Base-by-base conservation (phyloP, 2,888 invertebrate species). In the Drosophila mimetica region DNA sequence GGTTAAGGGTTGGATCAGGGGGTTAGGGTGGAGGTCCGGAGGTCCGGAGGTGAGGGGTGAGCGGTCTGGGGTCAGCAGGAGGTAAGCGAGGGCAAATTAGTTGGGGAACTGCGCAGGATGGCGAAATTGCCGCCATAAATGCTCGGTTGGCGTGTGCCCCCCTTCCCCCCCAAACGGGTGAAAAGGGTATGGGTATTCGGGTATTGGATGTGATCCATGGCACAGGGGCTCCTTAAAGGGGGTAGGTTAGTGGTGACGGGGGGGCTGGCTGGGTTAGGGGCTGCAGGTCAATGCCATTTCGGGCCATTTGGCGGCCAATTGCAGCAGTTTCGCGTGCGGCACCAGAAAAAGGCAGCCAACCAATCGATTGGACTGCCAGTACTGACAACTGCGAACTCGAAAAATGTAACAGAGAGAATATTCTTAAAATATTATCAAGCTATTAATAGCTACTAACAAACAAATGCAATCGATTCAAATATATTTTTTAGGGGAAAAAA, bases 251-350 rank as follows among this genome's bases (percentile, higher is more conserved):
- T n/a, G 9, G 39, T 22, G 4, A 30, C 22, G n/a, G 6, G 44
- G 28, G 1, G 13, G 7, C n/a, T 20, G 50, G 41, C 7, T 18
- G 28, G 48, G 28, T 37, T 34, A 48, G 28, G 25, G 37, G 46
- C 70, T 67, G 74, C 84, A 77, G 83, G 84, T 79, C 84, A 79
- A 83, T 79, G 84, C 81, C 78, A 80, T 80, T 69, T 73, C 32
- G 59, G 65, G 60, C 66, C 59, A 54, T 55, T 52, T 66, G 54
- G 63, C 61, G 65, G 65, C 58, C 71, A 65, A 65, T 61, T 34
- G 61, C 66, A 71, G 57, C 42, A 46, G 61, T 66, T 57, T 61
- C 71, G 53, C 54, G 70, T 70, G 70, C 37, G 60, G 60, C 54
- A 32, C 32, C 42, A 41, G 59, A 46, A 55, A 44, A 32, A 59